Evolutionary conservation across 1,140 invertebrate genomes (phyloP).

Genomic region (Chlorops oryzae): DNA sequence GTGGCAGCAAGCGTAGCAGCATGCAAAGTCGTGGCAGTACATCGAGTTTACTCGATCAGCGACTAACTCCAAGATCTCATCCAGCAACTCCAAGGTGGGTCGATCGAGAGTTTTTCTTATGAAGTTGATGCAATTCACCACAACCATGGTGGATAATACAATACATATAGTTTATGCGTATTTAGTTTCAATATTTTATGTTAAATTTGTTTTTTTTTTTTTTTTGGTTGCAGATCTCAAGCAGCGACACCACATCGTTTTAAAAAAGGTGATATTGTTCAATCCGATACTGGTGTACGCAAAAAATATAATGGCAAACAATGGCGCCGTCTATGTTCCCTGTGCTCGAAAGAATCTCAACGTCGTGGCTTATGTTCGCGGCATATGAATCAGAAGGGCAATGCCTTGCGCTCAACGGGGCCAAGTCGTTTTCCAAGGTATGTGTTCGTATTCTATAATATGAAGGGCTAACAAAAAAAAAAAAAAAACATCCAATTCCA

Average conservation of each 20-base stretch:
- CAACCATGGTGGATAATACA: no score
- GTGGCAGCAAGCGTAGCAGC: constrained; percentile 81
- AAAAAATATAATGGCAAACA: constrained; percentile 99
- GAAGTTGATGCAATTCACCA: background rate
- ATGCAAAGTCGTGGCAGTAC: constrained; percentile 85
- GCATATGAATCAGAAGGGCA: constrained; percentile 69
- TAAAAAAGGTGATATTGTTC: constrained; percentile 97
- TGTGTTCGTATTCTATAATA: background rate
- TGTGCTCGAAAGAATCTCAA: constrained; percentile 97
- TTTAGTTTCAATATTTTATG: background rate
- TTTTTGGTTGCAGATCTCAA: constrained; percentile 62
- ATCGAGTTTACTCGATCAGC: constrained; percentile 69
- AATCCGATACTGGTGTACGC: constrained; percentile 89
- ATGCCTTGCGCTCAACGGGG: constrained; percentile 39
- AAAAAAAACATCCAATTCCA: constrained; percentile 9
- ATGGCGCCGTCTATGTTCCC: constrained; percentile 85
- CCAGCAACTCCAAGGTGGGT: constrained; percentile 80
- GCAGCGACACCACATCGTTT: constrained; percentile 92
- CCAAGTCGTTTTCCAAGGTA: constrained; percentile 42
- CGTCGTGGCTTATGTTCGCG: constrained; percentile 91
- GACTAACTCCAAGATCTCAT: constrained; percentile 78
- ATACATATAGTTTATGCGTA: no score
- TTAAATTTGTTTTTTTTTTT: background rate
- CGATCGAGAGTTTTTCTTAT: no score
- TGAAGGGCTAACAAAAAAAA: constrained; percentile 1